Percentiles rank a stretch among this genome's conserved stretches.
phyloP scores from a whole-genome alignment of 2,888 invertebrate genomes.

The Lamellibrachia satsuma region DNA sequence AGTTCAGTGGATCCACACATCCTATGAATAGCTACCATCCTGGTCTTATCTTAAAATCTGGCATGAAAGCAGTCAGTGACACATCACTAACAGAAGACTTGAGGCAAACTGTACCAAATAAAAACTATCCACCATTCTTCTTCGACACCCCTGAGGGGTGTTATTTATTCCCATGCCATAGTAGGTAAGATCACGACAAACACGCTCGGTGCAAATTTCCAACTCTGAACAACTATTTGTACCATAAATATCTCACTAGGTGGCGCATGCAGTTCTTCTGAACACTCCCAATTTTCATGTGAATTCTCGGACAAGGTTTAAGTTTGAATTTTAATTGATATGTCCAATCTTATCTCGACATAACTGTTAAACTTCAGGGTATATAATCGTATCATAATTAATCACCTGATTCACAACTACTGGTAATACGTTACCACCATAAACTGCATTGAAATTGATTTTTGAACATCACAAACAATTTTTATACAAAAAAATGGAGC shows the following conservation, averaged over 20 bases:
- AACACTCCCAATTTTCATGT: neutral
- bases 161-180: neutral
- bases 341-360: no score
- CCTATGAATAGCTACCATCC: neutral
- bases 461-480: no score
- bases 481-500: no score
- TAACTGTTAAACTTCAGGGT: no score
- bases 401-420: no score
- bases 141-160: neutral
- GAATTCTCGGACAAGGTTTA: neutral
- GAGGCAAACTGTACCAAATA: neutral
- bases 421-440: no score
- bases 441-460: neutral
- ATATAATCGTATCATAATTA: no score
- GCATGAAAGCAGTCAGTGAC: no score
- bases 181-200: neutral
- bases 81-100: neutral
- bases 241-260: neutral
- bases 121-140: neutral
- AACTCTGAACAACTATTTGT: neutral
- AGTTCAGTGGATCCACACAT: neutral
- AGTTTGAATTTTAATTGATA: no score
- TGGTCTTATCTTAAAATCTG: neutral
- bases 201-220: neutral
- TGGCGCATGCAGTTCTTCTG: neutral